Evolutionary conservation across 2,113 vertebrate species (phyloP).

Genomic region (Trogon surrucura): DNA sequence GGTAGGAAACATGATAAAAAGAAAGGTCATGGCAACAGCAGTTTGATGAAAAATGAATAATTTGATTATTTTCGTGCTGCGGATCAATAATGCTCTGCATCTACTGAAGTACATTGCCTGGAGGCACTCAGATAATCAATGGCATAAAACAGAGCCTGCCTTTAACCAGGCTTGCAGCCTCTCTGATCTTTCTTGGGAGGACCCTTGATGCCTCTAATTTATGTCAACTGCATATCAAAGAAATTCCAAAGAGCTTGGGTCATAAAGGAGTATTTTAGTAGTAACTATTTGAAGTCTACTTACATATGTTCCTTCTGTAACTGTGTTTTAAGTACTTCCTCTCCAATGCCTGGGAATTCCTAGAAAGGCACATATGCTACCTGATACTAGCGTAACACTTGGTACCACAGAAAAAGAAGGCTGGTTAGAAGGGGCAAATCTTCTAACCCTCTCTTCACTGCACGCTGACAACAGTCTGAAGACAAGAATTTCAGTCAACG

Average conservation of each 20-base stretch:
- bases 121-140: constrained; percentile 84
- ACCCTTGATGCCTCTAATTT: constrained; percentile 86
- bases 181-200: constrained; percentile 82
- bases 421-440: not conserved
- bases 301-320: constrained; percentile 61
- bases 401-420: not conserved
- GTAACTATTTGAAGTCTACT: constrained; percentile 77
- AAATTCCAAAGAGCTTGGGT: constrained; percentile 84
- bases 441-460: not conserved
- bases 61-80: constrained; percentile 85
- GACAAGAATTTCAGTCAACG: constrained; percentile 40
- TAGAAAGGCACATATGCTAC: not conserved
- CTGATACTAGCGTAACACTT: not conserved
- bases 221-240: constrained; percentile 89
- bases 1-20: constrained; percentile 39
- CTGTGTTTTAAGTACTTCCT: not conserved
- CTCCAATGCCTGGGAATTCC: not conserved
- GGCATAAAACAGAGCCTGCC: constrained; percentile 78
- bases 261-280: constrained; percentile 74
- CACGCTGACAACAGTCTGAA: constrained; percentile 26
- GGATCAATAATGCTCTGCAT: constrained; percentile 86
- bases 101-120: constrained; percentile 72
- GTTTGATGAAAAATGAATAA: constrained; percentile 85
- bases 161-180: constrained; percentile 72
- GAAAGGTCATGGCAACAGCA: constrained; percentile 67